These are phyloP conservation scores for Nudaria mundana DNA, from an alignment of 2,888 invertebrate genomes.

Conservation along the genomic window DNA sequence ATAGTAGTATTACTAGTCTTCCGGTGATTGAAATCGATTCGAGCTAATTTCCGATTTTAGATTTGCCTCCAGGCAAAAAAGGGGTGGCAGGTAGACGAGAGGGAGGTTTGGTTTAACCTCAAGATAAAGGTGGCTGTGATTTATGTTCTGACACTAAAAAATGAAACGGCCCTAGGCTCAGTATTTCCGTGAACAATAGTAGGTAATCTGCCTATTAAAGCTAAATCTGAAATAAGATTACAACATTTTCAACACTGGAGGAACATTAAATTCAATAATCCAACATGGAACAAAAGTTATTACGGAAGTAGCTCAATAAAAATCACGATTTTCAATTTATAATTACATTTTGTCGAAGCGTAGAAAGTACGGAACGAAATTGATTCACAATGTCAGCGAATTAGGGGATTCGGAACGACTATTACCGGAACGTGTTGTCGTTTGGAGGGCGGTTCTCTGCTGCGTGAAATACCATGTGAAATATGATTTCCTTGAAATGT, in stretches of 20 bases:
- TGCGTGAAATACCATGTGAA: conserved; percentile 7
- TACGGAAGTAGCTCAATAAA: conserved; percentile 15
- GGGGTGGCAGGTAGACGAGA: conserved; percentile 38
- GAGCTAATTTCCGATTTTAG: conserved; percentile 73
- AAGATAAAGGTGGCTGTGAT: conserved; percentile 9
- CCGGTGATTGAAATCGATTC: conserved; percentile 49
- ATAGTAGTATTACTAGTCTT: conserved; percentile 62
- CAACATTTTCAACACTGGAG: conserved; percentile 9
- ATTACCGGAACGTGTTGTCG: conserved; percentile 20
- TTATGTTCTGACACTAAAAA: background rate
- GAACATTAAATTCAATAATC: conserved; percentile 23
- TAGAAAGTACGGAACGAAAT: conserved; percentile 23
- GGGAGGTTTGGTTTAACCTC: conserved; percentile 38
- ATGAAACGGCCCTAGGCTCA: background rate
- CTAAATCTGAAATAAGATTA: no score
- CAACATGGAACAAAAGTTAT: conserved; percentile 18
- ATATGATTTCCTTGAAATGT: conserved; percentile 47
- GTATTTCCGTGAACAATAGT: no score
- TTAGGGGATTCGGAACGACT: conserved; percentile 23
- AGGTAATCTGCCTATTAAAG: no score
- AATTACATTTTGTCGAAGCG: conserved; percentile 17
- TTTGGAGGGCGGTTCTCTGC: conserved; percentile 15
- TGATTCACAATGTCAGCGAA: conserved; percentile 26
- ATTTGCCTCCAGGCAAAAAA: conserved; percentile 58
- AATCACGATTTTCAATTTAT: conserved; percentile 28